Evolutionary conservation across 1,140 invertebrate species (phyloP).

Genomic region (Drosophila bocki): DNA sequence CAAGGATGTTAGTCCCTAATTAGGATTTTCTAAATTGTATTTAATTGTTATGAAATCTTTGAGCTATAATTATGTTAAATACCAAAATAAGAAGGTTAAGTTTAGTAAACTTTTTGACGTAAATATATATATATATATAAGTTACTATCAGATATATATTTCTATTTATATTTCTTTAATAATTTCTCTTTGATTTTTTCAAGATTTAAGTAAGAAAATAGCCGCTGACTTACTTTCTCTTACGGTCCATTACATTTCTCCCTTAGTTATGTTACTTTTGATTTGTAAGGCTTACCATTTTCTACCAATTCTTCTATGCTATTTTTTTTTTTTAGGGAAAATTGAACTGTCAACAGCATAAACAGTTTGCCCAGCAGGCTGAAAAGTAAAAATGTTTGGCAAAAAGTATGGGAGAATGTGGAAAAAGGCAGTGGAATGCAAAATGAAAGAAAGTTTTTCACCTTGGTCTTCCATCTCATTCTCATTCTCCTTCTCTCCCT

Average conservation of each 20-base stretch:
- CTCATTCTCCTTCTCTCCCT: not conserved
- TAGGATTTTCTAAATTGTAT: not conserved
- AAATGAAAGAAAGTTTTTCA: slow-evolving; percentile 50
- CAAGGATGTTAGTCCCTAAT: not conserved
- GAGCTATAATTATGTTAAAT: not conserved
- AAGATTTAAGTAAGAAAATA: not conserved
- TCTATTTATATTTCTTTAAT: not conserved
- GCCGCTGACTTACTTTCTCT: not conserved
- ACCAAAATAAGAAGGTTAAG: not conserved
- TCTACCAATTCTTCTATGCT: not conserved
- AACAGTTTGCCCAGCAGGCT: slow-evolving; percentile 63
- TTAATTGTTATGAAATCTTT: not conserved
- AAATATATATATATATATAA: no score
- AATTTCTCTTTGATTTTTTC: not conserved
- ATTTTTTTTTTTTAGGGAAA: slow-evolving; percentile 31
- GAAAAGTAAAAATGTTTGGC: slow-evolving; percentile 23
- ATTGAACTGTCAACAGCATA: slow-evolving; percentile 72
- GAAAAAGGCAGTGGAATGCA: slow-evolving; percentile 25
- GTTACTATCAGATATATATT: not conserved
- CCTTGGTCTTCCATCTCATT: slow-evolving; percentile 1
- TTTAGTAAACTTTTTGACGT: not conserved
- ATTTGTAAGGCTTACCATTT: slow-evolving; percentile 12
- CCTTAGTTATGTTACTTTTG: slow-evolving; percentile 20
- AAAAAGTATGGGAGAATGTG: slow-evolving; percentile 1
- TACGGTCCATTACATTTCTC: not conserved